Evolutionary conservation across 2,113 vertebrate genomes (phyloP), one percentile per base, ranked within the genome.

Genomic region (Fukomys damarensis): DNA sequence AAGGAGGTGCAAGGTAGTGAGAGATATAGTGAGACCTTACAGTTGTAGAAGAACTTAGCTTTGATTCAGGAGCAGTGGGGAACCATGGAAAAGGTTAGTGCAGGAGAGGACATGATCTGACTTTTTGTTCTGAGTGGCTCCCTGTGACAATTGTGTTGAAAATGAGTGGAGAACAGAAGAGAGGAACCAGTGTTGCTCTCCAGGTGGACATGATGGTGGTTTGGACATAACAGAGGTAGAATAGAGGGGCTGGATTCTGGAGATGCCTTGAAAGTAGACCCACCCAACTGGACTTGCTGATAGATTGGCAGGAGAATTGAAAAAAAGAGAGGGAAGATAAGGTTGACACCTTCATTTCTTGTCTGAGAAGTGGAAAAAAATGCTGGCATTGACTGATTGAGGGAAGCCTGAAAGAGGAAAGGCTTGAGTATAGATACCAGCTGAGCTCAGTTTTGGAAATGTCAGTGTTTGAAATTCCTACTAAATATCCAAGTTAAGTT

Each of bases 341-440:
- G 30, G 49, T 1, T 35, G 72, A 28, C 8, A 1, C 46, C 59
- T 9, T 4, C 54, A 12, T 56, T 24, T 80, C 59, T 61, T 68
- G 77, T 17, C 86, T 35, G 7, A 32, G 41, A 17, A 2, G 0
- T 16, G 43, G 5, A 74, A 65, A 68, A 35, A 56, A 14, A 35
- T 35, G 35, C 0, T n/a, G 54, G 30, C 13, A 0, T 41, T 30
- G 14, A 30, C 30, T 17, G 38, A 52, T 19, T 0, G 4, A 4
- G 49, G 9, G 38, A 54, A 38, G 70, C 46, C 26, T 9, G 5
- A 3, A 0, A 43, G 63, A 46, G 16, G 30, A 11, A 41, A 5
- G 30, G 12, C 0, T 19, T 16, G 49, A n/a, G 12, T 10, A 4
- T 52, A n/a, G n/a, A 2, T 11, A 2, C 24, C 12, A 12, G 72